Evolutionary conservation across 2,888 invertebrate genomes (phyloP).

Genomic region (Coecobrya sp.): DNA sequence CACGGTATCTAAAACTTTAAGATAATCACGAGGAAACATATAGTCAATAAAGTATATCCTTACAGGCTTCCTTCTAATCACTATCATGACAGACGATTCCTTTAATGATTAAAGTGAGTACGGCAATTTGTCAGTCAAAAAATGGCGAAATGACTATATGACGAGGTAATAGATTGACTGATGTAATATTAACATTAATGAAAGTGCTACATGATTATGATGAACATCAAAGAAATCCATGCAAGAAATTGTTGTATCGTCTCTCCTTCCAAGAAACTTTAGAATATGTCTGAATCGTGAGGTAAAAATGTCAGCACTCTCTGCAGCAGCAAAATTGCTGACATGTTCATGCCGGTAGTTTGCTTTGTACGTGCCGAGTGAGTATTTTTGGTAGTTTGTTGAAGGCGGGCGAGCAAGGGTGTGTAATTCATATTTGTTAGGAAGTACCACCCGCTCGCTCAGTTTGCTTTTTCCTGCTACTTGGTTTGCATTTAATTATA

Average conservation of each 20-base stretch:
- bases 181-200: no score
- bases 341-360: no score
- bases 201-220: no score
- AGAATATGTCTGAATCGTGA: no score
- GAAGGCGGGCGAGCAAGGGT: conserved; percentile 10
- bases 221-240: no score
- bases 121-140: background rate
- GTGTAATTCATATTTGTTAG: conserved; percentile 1
- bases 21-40: background rate
- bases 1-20: background rate
- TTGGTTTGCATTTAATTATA: background rate
- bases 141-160: background rate
- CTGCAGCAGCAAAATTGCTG: no score
- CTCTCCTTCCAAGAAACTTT: background rate
- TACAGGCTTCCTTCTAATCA: background rate
- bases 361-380: background rate
- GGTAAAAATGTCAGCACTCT: no score
- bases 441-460: conserved; percentile 29
- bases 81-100: background rate
- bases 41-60: background rate
- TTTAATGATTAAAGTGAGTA: background rate
- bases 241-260: background rate
- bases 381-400: background rate
- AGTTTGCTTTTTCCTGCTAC: background rate
- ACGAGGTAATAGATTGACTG: background rate